A percentile compares a stretch with the other conserved stretches of the same genome.
Conservation (phyloP, 2,113 vertebrate species). For the Stomatorhinus ivindoensis region DNA sequence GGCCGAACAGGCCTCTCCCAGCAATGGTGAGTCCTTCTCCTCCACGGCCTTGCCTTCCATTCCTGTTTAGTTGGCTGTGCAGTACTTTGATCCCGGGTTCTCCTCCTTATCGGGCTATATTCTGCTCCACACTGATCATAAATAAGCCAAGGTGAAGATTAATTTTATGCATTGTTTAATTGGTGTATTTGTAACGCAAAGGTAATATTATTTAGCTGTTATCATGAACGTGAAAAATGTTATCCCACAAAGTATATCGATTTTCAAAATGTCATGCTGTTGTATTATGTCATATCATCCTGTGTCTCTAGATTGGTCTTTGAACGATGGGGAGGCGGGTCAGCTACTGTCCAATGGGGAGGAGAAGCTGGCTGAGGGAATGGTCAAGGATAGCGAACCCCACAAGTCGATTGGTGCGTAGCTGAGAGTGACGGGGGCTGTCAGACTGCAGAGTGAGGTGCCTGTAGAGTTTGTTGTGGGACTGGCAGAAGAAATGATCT, state of each 20-base stretch:
- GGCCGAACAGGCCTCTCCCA: conserved; percentile 53
- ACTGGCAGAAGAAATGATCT: not conserved
- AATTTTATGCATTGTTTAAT: not conserved
- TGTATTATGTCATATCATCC: not conserved
- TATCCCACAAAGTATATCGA: not conserved
- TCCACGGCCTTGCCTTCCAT: not conserved
- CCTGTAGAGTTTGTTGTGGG: not conserved
- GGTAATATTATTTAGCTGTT: not conserved
- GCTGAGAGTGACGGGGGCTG: conserved; percentile 21
- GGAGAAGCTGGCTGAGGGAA: conserved; percentile 62
- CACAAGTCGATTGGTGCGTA: conserved; percentile 69
- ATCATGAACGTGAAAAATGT: not conserved
- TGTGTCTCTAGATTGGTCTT: conserved; percentile 55
- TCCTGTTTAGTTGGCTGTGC: not conserved
- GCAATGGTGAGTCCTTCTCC: conserved; percentile 48
- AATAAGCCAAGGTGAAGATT: not conserved
- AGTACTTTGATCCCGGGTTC: not conserved
- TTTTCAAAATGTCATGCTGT: not conserved
- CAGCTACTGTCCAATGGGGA: conserved; percentile 71
- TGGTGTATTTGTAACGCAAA: not conserved
- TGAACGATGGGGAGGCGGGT: conserved; percentile 52
- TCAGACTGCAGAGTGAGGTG: not conserved
- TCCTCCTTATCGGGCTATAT: not conserved
- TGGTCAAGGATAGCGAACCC: conserved; percentile 57
- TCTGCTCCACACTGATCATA: not conserved